phyloP scores from a whole-genome alignment of 2,888 invertebrate genomes.

The Creontiades dilutus region DNA sequence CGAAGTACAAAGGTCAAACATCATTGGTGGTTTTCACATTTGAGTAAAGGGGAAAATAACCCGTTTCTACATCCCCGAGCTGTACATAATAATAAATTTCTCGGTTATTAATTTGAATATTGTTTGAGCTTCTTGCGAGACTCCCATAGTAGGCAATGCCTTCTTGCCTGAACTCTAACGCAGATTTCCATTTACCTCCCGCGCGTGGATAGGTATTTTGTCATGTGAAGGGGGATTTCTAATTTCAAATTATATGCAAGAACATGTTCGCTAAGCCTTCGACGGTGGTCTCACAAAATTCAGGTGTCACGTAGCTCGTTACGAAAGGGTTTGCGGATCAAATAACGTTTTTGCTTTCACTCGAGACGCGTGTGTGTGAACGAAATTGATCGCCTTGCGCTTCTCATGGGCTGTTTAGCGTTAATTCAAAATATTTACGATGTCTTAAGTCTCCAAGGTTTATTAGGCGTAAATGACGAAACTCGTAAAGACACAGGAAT shows the following conservation, averaged over 20 bases:
- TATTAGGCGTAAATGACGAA: background rate
- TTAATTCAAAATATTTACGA: background rate
- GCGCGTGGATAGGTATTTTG: slow-evolving; percentile 2
- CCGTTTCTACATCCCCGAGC: background rate
- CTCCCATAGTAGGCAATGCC: background rate
- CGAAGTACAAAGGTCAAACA: too few species aligned
- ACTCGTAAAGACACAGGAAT: too few species aligned
- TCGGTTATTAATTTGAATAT: background rate
- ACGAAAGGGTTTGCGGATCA: background rate
- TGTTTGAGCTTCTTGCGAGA: background rate
- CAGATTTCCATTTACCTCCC: background rate
- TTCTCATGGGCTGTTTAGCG: too few species aligned
- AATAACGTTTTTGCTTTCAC: slow-evolving; percentile 26
- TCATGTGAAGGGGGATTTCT: slow-evolving; percentile 1
- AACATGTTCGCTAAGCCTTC: background rate
- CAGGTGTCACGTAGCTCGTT: background rate
- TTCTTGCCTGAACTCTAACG: background rate
- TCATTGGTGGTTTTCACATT: too few species aligned
- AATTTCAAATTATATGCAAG: slow-evolving; percentile 7
- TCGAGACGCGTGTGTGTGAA: background rate
- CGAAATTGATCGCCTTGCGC: background rate
- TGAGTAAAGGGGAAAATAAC: too few species aligned
- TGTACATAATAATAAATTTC: background rate
- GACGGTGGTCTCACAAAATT: background rate
- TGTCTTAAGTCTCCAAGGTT: too few species aligned